Percentiles rank a stretch among this genome's conserved stretches.
These are phyloP conservation scores for Epinephelus awoara DNA, from an alignment of 2,797 vertebrate genomes.

Conservation along the genomic window DNA sequence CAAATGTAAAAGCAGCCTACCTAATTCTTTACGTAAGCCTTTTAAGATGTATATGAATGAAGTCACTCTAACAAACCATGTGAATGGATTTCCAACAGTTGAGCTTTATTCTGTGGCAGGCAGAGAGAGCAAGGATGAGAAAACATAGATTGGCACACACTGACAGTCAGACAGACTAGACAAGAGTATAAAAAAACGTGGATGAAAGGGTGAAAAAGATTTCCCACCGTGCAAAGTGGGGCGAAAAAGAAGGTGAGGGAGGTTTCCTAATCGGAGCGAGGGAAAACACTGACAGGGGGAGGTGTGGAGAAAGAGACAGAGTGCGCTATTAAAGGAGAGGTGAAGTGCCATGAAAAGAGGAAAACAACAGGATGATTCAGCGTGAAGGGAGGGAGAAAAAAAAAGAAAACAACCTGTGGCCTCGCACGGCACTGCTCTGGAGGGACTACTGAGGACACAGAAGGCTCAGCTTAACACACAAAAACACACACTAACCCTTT, in stretches of 20 bases:
- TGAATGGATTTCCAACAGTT: slow-evolving; percentile 48
- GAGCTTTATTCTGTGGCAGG: slow-evolving; percentile 5
- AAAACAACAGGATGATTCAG: slow-evolving; percentile 79
- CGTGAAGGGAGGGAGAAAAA: slow-evolving; percentile 66
- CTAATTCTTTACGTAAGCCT: slow-evolving; percentile 9
- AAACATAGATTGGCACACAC: slow-evolving; percentile 45
- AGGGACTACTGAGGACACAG: slow-evolving; percentile 59
- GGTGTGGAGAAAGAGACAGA: slow-evolving; percentile 76
- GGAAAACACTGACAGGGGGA: slow-evolving; percentile 64
- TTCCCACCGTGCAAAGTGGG: slow-evolving; percentile 66
- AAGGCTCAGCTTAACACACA: slow-evolving; percentile 16
- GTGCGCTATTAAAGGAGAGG: slow-evolving; percentile 67
- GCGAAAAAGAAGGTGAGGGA: slow-evolving; percentile 56
- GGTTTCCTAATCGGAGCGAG: slow-evolving; percentile 70
- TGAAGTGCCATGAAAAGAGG: slow-evolving; percentile 70
- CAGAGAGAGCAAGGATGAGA: slow-evolving; percentile 36
- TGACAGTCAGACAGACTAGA: slow-evolving; percentile 49
- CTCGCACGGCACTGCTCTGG: slow-evolving; percentile 59
- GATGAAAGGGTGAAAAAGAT: slow-evolving; percentile 64
- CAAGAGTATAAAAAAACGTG: slow-evolving; percentile 23
- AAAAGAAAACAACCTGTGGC: slow-evolving; percentile 81
- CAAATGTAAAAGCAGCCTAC: not conserved
- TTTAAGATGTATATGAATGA: slow-evolving; percentile 36
- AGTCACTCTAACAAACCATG: slow-evolving; percentile 26
- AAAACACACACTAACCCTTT: slow-evolving; percentile 22